Conservation (phyloP, 2,888 invertebrate species). For the Chromoteleia sp. region DNA sequence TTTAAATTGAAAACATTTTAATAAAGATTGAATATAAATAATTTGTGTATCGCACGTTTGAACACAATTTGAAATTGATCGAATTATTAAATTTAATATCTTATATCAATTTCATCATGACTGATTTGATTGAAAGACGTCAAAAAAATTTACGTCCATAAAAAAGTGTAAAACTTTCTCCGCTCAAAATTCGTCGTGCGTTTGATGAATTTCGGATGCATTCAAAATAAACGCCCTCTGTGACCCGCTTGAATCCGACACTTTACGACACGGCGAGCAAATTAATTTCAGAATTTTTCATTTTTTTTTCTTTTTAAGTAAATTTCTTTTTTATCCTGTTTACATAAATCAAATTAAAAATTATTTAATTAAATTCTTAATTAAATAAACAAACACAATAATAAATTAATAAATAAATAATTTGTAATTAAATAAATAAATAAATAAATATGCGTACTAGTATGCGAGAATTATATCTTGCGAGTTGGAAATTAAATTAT, state of each 20-base stretch:
- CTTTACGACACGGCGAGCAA: neutral
- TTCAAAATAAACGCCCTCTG: neutral
- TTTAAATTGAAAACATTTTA: no score
- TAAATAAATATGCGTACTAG: neutral
- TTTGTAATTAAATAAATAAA: neutral
- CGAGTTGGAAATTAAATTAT: slow-evolving; percentile 4
- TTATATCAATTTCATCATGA: no score
- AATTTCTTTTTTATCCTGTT: neutral
- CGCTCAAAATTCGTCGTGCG: slow-evolving; percentile 25
- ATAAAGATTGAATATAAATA: no score
- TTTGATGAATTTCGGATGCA: slow-evolving; percentile 9
- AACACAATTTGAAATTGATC: no score
- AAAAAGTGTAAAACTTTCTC: slow-evolving; percentile 43
- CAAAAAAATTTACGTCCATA: no score
- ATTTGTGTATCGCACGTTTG: no score
- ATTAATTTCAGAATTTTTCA: neutral
- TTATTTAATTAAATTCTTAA: no score
- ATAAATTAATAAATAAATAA: neutral
- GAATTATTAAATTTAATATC: no score
- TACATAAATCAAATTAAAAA: neutral
- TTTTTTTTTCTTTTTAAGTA: neutral
- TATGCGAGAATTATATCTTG: neutral
- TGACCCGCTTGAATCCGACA: neutral
- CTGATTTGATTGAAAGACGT: no score
- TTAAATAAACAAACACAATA: neutral